Evolutionary conservation across 2,888 invertebrate genomes (phyloP), one percentile per base, ranked within the genome.

Genomic region (Mesorhabditis spiculigera): DNA sequence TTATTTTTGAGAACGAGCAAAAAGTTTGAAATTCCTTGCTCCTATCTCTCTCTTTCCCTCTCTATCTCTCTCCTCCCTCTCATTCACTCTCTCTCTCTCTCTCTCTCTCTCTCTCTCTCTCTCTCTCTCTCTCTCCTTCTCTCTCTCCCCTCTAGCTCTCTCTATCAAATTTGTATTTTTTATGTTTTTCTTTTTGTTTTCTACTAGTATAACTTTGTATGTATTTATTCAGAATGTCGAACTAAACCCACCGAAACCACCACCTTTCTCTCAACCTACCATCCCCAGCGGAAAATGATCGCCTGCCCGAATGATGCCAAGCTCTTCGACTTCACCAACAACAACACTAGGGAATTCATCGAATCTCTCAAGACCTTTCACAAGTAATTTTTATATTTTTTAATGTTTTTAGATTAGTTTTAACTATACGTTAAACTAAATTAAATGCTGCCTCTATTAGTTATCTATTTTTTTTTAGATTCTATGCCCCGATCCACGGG

Each of bases 401-500:
- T 10, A 16, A 16, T 5, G 16, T 43, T 68, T 66, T 66, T 41
- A n/a, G 41, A 44, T 28, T 28, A 28, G 28, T 28, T 28, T 28
- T 28, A 28, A 28, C 28, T 28, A 28, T 28, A 28, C 28, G 28
- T 28, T 28, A 1, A 28, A 28, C 28, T 28, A 28, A 28, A 28
- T 28, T 13, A 58, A 13, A 10, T 10, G 58, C 10, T n/a, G 3
- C 10, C 10, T n/a, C 10, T 58, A 13, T 58, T 58, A 58, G 1
- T 13, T 58, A 13, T 58, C n/a, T 58, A 58, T 13, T 67, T 62
- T 42, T 62, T 74, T 77, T 65, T 71, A 81, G 81, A 66, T 75
- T 77, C 71, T 83, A 83, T 73, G 80, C 74, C 4, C 83, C 82
- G 43, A 78, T 83, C 68, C 83, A 83, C 70, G 83, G 83, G 41